Evolutionary conservation across 2,113 vertebrate genomes (phyloP).

Genomic region (Paradisaea rubra): DNA sequence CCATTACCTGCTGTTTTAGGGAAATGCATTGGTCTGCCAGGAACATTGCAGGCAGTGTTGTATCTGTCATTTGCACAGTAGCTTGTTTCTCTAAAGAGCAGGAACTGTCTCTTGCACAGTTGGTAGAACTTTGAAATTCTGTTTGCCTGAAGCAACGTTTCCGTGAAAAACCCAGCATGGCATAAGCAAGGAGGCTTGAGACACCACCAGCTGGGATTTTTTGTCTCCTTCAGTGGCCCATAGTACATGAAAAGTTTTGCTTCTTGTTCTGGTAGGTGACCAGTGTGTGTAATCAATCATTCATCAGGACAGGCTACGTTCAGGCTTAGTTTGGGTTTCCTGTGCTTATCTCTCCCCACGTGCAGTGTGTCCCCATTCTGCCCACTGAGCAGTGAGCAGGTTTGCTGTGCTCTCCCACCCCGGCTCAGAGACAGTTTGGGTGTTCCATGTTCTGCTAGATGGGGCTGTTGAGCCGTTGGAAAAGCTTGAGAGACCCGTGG

Average conservation of each 20-base stretch:
- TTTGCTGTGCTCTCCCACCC: not conserved
- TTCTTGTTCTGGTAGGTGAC: not conserved
- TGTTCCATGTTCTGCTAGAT: not conserved
- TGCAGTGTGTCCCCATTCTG: not conserved
- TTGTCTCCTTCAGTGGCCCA: not conserved
- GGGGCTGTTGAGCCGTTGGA: constrained; percentile 46
- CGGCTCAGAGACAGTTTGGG: fast-evolving
- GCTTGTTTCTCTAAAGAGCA: not conserved
- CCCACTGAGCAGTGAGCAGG: not conserved
- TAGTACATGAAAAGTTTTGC: not conserved
- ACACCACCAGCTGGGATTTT: not conserved
- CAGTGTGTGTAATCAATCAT: not conserved
- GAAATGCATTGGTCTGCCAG: not conserved
- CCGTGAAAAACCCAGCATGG: not conserved
- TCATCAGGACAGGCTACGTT: fast-evolving
- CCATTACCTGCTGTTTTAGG: not conserved
- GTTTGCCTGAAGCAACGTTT: not conserved
- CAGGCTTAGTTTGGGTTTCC: not conserved
- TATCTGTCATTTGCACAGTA: not conserved
- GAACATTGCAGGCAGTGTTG: not conserved
- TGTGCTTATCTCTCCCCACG: fast-evolving
- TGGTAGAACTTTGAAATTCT: not conserved
- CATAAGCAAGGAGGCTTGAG: not conserved
- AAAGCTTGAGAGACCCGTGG: not conserved
- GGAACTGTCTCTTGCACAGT: not conserved